Conservation (phyloP, 2,797 vertebrate genomes). For the Tangara arthus region DNA sequence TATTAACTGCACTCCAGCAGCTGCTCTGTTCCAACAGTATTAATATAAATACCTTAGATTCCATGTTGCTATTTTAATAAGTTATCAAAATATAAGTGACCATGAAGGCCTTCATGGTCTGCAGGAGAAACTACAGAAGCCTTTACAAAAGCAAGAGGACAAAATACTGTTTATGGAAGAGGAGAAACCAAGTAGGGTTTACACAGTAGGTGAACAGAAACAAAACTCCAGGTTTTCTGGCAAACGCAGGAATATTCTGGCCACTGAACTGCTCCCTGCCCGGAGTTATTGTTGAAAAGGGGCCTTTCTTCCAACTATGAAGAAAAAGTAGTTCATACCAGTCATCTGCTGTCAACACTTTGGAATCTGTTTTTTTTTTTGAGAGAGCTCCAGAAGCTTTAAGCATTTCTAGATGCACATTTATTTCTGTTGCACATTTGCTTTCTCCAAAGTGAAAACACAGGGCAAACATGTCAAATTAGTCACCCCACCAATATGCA, state of each 20-base stretch:
- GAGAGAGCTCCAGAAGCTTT: not conserved
- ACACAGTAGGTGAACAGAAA: conserved; percentile 21
- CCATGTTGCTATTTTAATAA: conserved; percentile 36
- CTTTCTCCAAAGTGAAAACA: not conserved
- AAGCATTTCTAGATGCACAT: not conserved
- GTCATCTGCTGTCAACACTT: not conserved
- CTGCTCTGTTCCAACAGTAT: not conserved
- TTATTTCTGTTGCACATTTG: not conserved
- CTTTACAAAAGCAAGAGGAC: not conserved
- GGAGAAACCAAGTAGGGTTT: not conserved
- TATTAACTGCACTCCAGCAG: conserved; percentile 25
- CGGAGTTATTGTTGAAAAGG: not conserved
- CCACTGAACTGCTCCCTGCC: not conserved
- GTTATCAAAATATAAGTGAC: conserved; percentile 12
- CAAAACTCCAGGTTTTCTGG: not conserved
- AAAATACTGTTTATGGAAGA: not conserved
- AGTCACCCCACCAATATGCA: not conserved
- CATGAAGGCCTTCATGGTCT: not conserved
- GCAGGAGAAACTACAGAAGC: not conserved
- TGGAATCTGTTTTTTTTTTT: not conserved
- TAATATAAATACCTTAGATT: conserved; percentile 42
- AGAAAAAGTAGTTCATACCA: not conserved
- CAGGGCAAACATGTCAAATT: not conserved
- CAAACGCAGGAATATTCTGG: not conserved
- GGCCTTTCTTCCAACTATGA: not conserved